Base-by-base conservation (phyloP, 2,113 vertebrate genomes). In the Ageneiosus marmoratus region DNA sequence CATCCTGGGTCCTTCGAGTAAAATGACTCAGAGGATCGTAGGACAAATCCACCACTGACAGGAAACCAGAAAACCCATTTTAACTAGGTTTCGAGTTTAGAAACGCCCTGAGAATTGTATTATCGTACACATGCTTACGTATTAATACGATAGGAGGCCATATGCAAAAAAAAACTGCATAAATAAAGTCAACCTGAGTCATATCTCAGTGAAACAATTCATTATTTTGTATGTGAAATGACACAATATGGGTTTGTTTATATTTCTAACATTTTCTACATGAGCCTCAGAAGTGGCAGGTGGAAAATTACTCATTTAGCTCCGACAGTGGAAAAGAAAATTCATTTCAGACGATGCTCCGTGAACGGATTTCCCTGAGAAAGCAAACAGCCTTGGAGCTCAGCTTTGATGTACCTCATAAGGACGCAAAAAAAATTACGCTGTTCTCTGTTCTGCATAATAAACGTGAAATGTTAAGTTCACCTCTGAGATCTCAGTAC, bases 401-500 rank as follows among this genome's bases (percentile, higher is more conserved):
- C n/a, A 2, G 77, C 77, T 84, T 75, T 84, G 77, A 80, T 74
- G 56, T 80, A 55, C 4, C n/a, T 48, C 56, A 22, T 65, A 46
- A 62, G 77, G 60, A 84, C 34, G 62, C 32, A 74, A 69, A 73
- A 48, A 73, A 18, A 58, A 73, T 56, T 15, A 74, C 50, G 55
- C 55, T 16, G 80, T 32, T 13, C 80, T 4, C 53, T 9, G 20
- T 82, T 60, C 67, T 74, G 69, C 69, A 82, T 82, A 62, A 82
- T 32, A 74, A 74, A 74, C 80, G 60, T 22, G 53, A 48, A 27
- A 46, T 60, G 9, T 44, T 4, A 34, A 58, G 67, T 41, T 81
- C 55, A 46, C 53, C 53, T 72, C 41, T 6, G 80, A 48, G 79
- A 46, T 58, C 46, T 55, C 34, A 58, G 5, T 24, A 41, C 34